phyloP scores from a whole-genome alignment of 2,888 invertebrate species.

The Sinohyriopsis cumingii region DNA sequence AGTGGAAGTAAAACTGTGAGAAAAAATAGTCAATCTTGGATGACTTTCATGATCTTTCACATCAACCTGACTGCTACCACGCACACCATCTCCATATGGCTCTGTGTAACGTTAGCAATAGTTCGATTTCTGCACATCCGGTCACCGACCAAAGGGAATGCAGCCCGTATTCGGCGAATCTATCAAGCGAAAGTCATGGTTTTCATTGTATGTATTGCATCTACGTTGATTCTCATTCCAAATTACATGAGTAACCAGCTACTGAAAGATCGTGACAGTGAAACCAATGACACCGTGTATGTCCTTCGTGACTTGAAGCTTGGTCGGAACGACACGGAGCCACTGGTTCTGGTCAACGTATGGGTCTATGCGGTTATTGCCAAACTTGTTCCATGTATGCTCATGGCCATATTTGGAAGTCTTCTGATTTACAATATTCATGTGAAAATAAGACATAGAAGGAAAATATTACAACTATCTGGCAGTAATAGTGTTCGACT shows the following conservation, averaged over 20 bases:
- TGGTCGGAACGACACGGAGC: constrained; percentile 50
- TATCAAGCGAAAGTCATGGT: constrained; percentile 84
- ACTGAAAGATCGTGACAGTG: constrained; percentile 32
- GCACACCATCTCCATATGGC: constrained; percentile 93
- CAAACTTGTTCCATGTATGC: constrained; percentile 91
- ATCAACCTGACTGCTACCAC: constrained; percentile 89
- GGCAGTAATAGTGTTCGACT: constrained; percentile 54
- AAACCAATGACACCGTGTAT: constrained; percentile 47
- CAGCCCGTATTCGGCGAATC: constrained; percentile 78
- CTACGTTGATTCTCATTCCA: constrained; percentile 87
- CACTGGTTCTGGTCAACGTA: constrained; percentile 77
- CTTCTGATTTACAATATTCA: constrained; percentile 68
- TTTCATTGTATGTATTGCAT: constrained; percentile 86
- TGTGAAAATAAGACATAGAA: constrained; percentile 53
- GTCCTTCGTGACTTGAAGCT: constrained; percentile 49
- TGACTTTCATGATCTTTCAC: constrained; percentile 78
- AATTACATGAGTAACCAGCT: constrained; percentile 83
- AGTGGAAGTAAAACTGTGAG: constrained; percentile 41
- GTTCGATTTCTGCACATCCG: constrained; percentile 84
- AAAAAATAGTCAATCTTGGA: constrained; percentile 69
- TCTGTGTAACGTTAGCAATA: constrained; percentile 91
- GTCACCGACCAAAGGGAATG: constrained; percentile 83
- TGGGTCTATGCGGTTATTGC: constrained; percentile 94
- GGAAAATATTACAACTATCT: constrained; percentile 57
- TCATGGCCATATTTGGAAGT: constrained; percentile 80